Base-by-base conservation (phyloP, 2,797 vertebrate genomes). In the Steatocranus sp. region DNA sequence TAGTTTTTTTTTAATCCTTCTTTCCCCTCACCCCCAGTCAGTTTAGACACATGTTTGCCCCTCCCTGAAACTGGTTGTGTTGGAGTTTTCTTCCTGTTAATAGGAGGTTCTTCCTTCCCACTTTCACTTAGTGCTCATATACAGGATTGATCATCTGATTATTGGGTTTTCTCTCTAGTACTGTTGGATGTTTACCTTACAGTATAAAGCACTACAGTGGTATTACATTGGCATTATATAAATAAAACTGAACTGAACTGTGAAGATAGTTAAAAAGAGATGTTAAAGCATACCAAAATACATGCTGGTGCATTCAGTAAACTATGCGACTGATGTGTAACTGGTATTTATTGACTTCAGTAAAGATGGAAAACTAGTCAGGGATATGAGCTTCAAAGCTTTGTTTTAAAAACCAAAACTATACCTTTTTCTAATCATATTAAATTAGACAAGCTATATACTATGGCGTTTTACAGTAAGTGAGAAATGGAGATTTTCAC, bases 391-490 rank as follows among this genome's bases (percentile, higher is more conserved):
- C 6, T 43, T 25, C 56, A 61, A n/a, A 20, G 32, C 18, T 61
- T 61, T 36, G 18, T 61, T 36, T 8, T 12, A 12, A 46, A 70
- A 70, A 30, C 9, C 9, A 11, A 70, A 70, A 12, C 2, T n/a
- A n/a, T 17, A 12, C 2, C 1, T 48, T 46, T 70, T 46, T 46
- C 68, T 48, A 48, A 48, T 30, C 43, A 2, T 48, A 48, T 73
- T 48, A 30, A 48, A 30, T 30, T 48, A n/a, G 6, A 34, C 17
- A 58, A 58, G 1, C 30, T 32, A 0, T 32, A 56, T 56, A 70
- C 38, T 46, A 0, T 1, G 1, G 17, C 0, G 3, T 46, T 70
- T 43, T 11, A 18, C 9, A 43, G 3, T 8, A 18, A 0, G 23
- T 46, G 15, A 70, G 1, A 46, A 46, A 27, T 70, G 4, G 15